These are phyloP conservation scores for Temnothorax longispinosus DNA, from an alignment of 1,140 invertebrate species.

Conservation along the genomic window DNA sequence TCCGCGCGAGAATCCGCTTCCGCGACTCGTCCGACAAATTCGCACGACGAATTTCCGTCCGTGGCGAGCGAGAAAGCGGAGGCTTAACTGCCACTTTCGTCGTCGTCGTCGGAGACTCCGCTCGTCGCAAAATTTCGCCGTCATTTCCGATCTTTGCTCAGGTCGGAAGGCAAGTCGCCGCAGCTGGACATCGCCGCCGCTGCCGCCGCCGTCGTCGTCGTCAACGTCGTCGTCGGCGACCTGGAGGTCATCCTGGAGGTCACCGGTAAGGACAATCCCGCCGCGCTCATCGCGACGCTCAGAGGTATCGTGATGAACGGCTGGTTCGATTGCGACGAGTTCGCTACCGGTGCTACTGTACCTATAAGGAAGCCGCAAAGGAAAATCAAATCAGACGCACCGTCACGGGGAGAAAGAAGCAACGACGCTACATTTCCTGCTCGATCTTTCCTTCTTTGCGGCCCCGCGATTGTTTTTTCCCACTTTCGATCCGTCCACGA, in stretches of 20 bases:
- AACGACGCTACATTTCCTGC: not conserved
- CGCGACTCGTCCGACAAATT: not conserved
- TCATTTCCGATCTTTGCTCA: conserved; percentile 83
- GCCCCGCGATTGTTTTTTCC: not conserved
- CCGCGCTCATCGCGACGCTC: conserved; percentile 83
- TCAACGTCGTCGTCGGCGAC: conserved; percentile 66
- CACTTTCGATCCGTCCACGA: not conserved
- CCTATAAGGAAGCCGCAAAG: conserved; percentile 61
- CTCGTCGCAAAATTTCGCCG: not conserved
- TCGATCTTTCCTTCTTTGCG: not conserved
- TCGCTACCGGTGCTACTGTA: conserved; percentile 75
- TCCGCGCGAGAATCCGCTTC: conserved; percentile 21
- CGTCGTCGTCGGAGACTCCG: not conserved
- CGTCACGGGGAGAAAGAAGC: not conserved
- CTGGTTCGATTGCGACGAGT: conserved; percentile 80
- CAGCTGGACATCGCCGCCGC: conserved; percentile 62
- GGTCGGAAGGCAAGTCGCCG: conserved; percentile 82
- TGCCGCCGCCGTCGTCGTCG: conserved; percentile 54
- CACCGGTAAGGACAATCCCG: conserved; percentile 81
- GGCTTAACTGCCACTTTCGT: not conserved
- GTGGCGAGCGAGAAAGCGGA: conserved; percentile 17
- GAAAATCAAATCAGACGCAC: conserved; percentile 26
- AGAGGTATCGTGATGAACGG: conserved; percentile 84
- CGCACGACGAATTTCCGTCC: not conserved
- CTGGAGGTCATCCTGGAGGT: conserved; percentile 78